Evolutionary conservation across 2,797 vertebrate species (phyloP), one percentile per base, ranked within the genome.

Genomic region (Loriculus beryllinus): DNA sequence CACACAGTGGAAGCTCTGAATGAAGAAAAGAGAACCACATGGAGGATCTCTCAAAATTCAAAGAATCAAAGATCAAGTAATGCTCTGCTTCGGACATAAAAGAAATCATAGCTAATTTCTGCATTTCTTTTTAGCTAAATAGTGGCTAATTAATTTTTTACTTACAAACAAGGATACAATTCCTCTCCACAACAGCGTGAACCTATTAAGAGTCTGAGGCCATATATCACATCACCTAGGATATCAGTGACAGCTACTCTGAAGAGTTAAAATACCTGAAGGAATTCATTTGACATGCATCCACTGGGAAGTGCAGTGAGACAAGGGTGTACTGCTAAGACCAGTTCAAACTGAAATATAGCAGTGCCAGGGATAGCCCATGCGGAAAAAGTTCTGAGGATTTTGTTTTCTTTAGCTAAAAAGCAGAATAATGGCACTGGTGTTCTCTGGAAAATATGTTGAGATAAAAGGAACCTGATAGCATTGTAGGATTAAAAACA

Each of bases 401-500:
- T 88, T 76, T 86, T 28, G 13, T 29, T 67, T 84, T 84, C 67
- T 79, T 10, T 47, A 45, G 26, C 56, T 74, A 33, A 83, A 91
- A 93, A 64, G 40, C 65, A 39, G 49, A 83, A 92, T 78, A 81
- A 72, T 48, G 40, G 45, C 59, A 71, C n/a, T 62, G 62, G n/a
- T 69, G 31, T 88, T 81, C 76, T 84, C 64, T 49, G 49, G 67
- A 90, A 96, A 90, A 72, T 2, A 63, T 68, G 90, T 54, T 81
- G 68, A 86, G 54, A 96, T 93, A 79, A 86, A 94, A 95, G 64
- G 56, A 93, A 82, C 43, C 20, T 82, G 43, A 63, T 48, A 82
- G 29, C n/a, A 45, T n/a, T 76, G 28, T n/a, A 48, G 51, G 29
- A 95, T 42, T 67, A 93, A 90, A 91, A 76, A 0, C 33, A 60